Conservation (phyloP, 2,888 invertebrate species). For the Strigamia transsilvanica region DNA sequence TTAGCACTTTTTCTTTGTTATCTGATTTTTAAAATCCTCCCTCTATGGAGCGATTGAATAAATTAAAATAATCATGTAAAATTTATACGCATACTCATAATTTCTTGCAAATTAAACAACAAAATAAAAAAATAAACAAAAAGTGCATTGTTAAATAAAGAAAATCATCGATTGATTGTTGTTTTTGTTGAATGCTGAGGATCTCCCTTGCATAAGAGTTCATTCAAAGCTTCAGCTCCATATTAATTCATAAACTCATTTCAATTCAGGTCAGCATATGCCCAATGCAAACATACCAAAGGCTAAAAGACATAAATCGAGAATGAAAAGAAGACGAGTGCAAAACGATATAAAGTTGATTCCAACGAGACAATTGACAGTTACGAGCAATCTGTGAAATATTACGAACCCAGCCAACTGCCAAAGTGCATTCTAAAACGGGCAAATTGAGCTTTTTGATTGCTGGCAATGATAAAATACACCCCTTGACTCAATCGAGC, state of each 20-base stretch:
- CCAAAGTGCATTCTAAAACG: constrained; percentile 18
- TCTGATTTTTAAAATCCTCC: constrained; percentile 1
- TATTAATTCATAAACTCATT: background rate
- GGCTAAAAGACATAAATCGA: constrained; percentile 15
- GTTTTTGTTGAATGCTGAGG: too few relatives aligned
- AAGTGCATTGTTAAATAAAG: too few relatives aligned
- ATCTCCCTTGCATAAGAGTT: background rate
- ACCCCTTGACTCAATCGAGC: background rate
- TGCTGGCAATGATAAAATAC: constrained; percentile 11
- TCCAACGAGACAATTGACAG: constrained; percentile 23
- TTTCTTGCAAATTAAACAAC: background rate
- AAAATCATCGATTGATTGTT: too few relatives aligned
- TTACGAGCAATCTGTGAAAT: background rate
- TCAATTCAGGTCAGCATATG: constrained; percentile 1
- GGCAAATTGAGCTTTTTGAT: constrained; percentile 11
- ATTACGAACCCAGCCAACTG: background rate
- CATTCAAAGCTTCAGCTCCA: background rate
- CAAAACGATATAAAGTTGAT: background rate
- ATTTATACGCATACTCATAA: background rate
- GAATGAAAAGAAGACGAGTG: background rate
- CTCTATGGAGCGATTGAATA: background rate
- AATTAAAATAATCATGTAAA: background rate
- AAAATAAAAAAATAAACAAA: too few relatives aligned
- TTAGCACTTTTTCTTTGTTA: background rate
- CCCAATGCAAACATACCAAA: constrained; percentile 19